Conservation (phyloP, 1,140 invertebrate species). For the Eulimnadia texana region DNA sequence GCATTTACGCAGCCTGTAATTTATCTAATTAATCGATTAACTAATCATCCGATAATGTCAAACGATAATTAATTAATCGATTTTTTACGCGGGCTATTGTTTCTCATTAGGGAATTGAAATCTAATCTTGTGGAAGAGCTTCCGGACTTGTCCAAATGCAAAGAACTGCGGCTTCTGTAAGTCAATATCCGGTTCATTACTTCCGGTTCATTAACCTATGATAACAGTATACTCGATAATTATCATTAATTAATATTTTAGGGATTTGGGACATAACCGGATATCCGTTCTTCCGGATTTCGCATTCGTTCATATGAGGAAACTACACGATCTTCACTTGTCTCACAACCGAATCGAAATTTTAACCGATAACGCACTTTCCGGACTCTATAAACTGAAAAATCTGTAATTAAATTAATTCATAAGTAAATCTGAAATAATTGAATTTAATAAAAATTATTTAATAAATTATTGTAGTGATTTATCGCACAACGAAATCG, state of each 20-base stretch:
- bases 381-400: slow-evolving; percentile 60
- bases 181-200: slow-evolving; percentile 32
- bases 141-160: slow-evolving; percentile 27
- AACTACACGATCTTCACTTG: slow-evolving; percentile 70
- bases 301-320: slow-evolving; percentile 51
- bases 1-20: slow-evolving; percentile 30
- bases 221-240: slow-evolving; percentile 2
- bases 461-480: slow-evolving; percentile 47
- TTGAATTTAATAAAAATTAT: neutral
- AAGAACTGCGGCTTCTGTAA: slow-evolving; percentile 71
- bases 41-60: neutral
- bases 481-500: slow-evolving; percentile 71
- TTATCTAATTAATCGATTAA: slow-evolving; percentile 4
- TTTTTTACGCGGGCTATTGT: neutral
- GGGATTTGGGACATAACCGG: slow-evolving; percentile 73
- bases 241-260: slow-evolving; percentile 34
- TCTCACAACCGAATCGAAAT: slow-evolving; percentile 61
- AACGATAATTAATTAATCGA: neutral
- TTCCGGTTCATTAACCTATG: too few species aligned
- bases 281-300: slow-evolving; percentile 70
- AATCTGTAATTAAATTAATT: slow-evolving; percentile 68
- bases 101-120: slow-evolving; percentile 52
- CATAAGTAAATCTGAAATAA: too few species aligned
- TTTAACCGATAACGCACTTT: slow-evolving; percentile 62
- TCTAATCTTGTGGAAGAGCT: slow-evolving; percentile 55